Evolutionary conservation across 2,113 vertebrate genomes (phyloP).

Genomic region (Scomber colias): DNA sequence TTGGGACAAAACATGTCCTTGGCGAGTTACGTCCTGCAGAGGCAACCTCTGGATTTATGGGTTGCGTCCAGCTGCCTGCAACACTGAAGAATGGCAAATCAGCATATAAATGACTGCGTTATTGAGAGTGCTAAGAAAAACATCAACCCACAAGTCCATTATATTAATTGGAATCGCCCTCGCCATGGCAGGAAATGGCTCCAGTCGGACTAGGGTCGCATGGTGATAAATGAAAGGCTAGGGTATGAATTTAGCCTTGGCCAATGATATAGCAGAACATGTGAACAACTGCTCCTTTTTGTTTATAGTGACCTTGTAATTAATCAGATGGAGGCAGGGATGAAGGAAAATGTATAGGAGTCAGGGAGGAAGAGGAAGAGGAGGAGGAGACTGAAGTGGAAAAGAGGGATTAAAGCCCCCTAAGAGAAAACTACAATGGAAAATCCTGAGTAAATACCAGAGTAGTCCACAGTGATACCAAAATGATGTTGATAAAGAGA

Average conservation of each 20-base stretch:
- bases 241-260: constrained; percentile 71
- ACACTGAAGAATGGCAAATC: constrained; percentile 77
- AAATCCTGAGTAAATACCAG: constrained; percentile 61
- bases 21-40: constrained; percentile 68
- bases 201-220: constrained; percentile 53
- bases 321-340: constrained; percentile 73
- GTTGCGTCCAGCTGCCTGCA: constrained; percentile 60
- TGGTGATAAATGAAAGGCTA: constrained; percentile 80
- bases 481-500: constrained; percentile 64
- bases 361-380: constrained; percentile 6
- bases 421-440: constrained; percentile 37
- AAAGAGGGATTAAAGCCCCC: constrained; percentile 50
- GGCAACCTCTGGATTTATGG: constrained; percentile 70
- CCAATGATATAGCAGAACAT: constrained; percentile 72
- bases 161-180: constrained; percentile 84
- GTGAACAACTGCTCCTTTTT: constrained; percentile 80
- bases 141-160: constrained; percentile 80
- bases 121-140: constrained; percentile 77
- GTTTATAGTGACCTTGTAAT: constrained; percentile 84
- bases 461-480: constrained; percentile 25
- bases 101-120: constrained; percentile 81
- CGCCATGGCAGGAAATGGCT: constrained; percentile 52
- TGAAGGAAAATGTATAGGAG: constrained; percentile 59
- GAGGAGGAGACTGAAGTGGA: constrained; percentile 21
- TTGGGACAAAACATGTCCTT: constrained; percentile 73